Conservation (phyloP, 1,140 invertebrate genomes). For the Drosophila chauvacae region DNA sequence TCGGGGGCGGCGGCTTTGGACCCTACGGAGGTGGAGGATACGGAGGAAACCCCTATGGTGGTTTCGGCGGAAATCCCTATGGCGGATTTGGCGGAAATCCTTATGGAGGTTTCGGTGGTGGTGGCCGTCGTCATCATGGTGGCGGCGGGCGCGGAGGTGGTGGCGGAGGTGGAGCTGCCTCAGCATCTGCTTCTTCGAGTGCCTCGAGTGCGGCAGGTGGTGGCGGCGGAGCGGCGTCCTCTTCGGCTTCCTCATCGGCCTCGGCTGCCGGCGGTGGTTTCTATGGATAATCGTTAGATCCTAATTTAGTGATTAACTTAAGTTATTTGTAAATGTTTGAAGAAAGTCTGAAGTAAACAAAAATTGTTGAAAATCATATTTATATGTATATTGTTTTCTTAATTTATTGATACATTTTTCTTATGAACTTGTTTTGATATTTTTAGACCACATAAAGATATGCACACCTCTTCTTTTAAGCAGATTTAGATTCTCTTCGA, state of each 20-base stretch:
- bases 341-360: slow-evolving; percentile 41
- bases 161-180: slow-evolving; percentile 10
- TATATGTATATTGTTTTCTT: not conserved
- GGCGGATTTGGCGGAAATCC: slow-evolving; percentile 28
- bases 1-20: not conserved
- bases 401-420: too few species aligned
- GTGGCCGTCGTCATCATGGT: slow-evolving; percentile 3
- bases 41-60: not conserved
- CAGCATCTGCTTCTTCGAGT: slow-evolving; percentile 35
- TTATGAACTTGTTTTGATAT: not conserved
- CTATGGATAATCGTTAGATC: slow-evolving; percentile 8
- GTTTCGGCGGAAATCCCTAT: not conserved
- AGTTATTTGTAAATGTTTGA: slow-evolving; percentile 32
- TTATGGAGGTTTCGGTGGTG: slow-evolving; percentile 30
- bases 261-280: slow-evolving; percentile 15
- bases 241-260: slow-evolving; percentile 31
- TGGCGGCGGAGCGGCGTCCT: slow-evolving; percentile 36
- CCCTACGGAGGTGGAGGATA: not conserved
- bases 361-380: not conserved
- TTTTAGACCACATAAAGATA: not conserved
- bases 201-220: slow-evolving; percentile 25
- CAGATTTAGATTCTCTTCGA: too few species aligned
- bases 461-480: too few species aligned
- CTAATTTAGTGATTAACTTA: slow-evolving; percentile 16
- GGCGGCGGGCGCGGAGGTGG: slow-evolving; percentile 24